Evolutionary conservation across 2,113 vertebrate species (phyloP).

Genomic region (Craseonycteris thonglongyai): DNA sequence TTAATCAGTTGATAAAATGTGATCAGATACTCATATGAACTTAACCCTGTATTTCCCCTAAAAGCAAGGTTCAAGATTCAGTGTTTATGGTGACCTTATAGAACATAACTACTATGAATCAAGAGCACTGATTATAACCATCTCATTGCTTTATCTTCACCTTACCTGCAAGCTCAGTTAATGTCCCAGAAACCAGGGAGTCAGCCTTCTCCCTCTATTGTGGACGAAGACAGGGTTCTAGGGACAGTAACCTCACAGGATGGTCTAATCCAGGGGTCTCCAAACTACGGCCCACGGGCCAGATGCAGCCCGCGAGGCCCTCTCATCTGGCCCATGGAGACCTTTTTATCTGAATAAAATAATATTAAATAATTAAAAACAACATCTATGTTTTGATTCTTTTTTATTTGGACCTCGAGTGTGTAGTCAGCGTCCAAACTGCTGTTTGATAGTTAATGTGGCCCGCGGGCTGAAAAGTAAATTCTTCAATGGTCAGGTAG

Average conservation of each 20-base stretch:
- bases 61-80: background rate
- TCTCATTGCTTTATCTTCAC: background rate
- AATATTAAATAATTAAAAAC: too few relatives aligned
- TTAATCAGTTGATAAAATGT: background rate
- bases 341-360: too few relatives aligned
- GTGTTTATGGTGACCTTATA: background rate
- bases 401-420: too few relatives aligned
- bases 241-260: background rate
- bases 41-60: background rate
- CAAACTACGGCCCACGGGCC: too few relatives aligned
- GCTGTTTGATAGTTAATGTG: too few relatives aligned
- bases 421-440: too few relatives aligned
- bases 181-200: background rate
- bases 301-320: too few relatives aligned
- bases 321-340: too few relatives aligned
- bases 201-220: background rate
- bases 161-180: background rate
- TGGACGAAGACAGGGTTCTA: background rate
- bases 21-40: background rate
- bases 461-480: too few relatives aligned
- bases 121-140: background rate
- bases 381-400: too few relatives aligned
- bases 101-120: background rate
- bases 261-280: background rate
- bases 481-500: background rate